Evolutionary conservation across 2,113 vertebrate genomes (phyloP), one percentile per base, ranked within the genome.

Genomic region (Monopterus albus): DNA sequence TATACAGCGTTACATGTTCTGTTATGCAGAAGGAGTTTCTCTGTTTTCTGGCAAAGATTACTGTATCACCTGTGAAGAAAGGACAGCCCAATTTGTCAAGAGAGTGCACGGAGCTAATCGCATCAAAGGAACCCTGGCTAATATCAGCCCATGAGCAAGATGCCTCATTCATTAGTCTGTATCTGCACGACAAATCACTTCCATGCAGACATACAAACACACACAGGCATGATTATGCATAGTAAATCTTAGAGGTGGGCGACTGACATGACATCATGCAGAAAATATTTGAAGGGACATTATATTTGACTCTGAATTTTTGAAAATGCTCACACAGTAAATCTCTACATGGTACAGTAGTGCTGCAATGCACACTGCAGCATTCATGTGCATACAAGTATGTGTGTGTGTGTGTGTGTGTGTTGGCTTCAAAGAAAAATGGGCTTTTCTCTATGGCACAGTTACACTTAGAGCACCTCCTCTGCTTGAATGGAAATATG

Each of bases 31-130:
- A 76, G 61, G 66, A 71, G 43, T 62, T 72, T 73, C 76, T 83
- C 83, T 87, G 70, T 86, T 83, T 89, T 81, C 87, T 87, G 87
- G 81, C 88, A 88, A 79, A 87, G 87, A 91, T 89, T 84, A 87
- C 87, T 91, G 70, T 67, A 81, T 84, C 63, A 65, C 81, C 81
- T 84, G 84, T 75, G 79, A 79, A 85, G 69, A 82, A 64, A 90
- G 84, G 88, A 91, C 89, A 86, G 85, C 73, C 77, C 84, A 88
- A 88, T 92, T 89, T 91, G 89, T 92, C 89, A 89, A 82, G 79
- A 87, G 87, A 78, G 88, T 69, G 79, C 84, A 84, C 35, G 68
- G 75, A 88, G 82, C 87, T 89, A 91, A 91, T 91, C 86, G 85
- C 88, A 92, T 90, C 86, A 92, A 91, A 91, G 82, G 84, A 87